These are phyloP conservation scores for Anastrepha ludens DNA, from an alignment of 1,140 invertebrate genomes.

Conservation along the genomic window DNA sequence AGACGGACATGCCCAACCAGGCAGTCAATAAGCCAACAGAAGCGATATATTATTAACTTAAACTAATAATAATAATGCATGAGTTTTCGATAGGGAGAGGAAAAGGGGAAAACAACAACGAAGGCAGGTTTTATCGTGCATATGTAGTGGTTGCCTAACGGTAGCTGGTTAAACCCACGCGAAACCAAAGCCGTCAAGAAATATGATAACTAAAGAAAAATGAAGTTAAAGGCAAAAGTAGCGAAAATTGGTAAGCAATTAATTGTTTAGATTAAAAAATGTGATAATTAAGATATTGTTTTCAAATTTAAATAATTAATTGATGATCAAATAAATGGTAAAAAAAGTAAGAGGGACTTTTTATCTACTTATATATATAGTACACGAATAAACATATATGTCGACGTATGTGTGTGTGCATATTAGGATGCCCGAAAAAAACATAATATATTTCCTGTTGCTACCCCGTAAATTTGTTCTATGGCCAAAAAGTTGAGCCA, in stretches of 20 bases:
- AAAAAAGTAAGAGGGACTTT: no score
- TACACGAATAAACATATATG: no score
- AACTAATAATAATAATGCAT: slow-evolving; percentile 40
- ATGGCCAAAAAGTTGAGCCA: no score
- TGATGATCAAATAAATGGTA: not conserved
- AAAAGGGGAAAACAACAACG: not conserved
- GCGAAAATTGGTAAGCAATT: slow-evolving; percentile 38
- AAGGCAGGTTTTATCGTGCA: not conserved
- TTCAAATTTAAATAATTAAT: slow-evolving; percentile 24
- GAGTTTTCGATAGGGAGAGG: not conserved
- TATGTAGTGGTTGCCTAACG: not conserved
- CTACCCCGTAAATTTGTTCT: no score
- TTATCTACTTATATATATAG: no score
- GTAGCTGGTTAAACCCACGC: slow-evolving; percentile 48
- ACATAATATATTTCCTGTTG: no score
- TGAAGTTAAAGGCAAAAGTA: not conserved
- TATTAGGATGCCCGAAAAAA: no score
- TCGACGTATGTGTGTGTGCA: no score
- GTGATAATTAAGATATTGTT: slow-evolving; percentile 44
- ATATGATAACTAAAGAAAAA: not conserved
- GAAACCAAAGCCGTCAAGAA: not conserved
- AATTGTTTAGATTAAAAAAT: not conserved
- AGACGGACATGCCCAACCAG: slow-evolving; percentile 15
- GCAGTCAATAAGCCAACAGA: slow-evolving; percentile 26
- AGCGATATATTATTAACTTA: slow-evolving; percentile 27